A percentile compares a stretch with the other conserved stretches of the same genome.
Evolutionary conservation across 2,797 vertebrate species (phyloP).

Genomic region (Halcyon badia): DNA sequence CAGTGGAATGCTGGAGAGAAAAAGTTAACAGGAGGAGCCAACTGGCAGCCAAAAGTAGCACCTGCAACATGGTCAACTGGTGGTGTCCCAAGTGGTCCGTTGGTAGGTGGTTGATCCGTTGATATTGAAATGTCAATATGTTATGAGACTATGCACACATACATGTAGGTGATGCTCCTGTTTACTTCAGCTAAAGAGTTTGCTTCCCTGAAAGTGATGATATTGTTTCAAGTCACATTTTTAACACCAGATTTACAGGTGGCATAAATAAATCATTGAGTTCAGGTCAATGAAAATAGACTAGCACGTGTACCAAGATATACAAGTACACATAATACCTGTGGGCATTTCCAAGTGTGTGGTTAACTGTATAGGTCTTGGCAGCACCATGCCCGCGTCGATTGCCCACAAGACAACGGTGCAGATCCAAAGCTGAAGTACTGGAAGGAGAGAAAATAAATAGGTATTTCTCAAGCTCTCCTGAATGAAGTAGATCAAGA

Average conservation of each 20-base stretch:
- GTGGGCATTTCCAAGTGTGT: neutral
- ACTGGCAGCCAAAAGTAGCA: constrained; percentile 96
- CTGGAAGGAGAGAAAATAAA: neutral
- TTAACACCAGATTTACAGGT: neutral
- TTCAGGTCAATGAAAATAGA: neutral
- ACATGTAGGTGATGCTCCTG: fast-evolving
- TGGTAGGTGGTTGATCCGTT: constrained; percentile 82
- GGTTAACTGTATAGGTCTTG: neutral
- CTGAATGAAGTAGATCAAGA: neutral
- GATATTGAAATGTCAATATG: fast-evolving
- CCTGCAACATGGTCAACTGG: constrained; percentile 91
- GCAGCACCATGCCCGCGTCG: neutral
- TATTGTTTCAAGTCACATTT: neutral
- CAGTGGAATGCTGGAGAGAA: constrained; percentile 92
- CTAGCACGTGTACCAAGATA: fast-evolving
- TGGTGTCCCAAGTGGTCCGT: constrained; percentile 83
- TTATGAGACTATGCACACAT: neutral
- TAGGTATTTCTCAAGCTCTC: neutral
- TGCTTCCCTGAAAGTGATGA: neutral
- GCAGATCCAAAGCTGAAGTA: neutral
- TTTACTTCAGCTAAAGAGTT: neutral
- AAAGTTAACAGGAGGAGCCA: constrained; percentile 95
- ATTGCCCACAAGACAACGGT: neutral
- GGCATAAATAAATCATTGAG: neutral
- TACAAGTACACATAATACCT: neutral